phyloP scores from a whole-genome alignment of 2,113 vertebrate genomes.

The Chionis minor region DNA sequence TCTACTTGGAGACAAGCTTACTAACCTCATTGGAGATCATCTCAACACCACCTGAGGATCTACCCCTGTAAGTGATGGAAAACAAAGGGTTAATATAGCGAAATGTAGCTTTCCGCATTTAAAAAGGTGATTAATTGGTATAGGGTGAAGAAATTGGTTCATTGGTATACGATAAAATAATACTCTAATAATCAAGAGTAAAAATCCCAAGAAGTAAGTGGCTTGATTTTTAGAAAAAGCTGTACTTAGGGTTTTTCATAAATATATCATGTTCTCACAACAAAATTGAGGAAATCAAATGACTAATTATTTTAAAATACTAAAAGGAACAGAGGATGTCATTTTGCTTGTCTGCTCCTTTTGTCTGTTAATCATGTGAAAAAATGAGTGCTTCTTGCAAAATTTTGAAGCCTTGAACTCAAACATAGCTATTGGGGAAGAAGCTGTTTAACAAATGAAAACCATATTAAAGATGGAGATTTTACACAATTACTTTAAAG shows the following conservation, averaged over 20 bases:
- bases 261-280: background rate
- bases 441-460: background rate
- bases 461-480: background rate
- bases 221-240: background rate
- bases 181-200: background rate
- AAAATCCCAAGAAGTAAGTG: background rate
- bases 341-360: conserved; percentile 38
- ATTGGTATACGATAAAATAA: background rate
- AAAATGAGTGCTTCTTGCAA: conserved; percentile 18
- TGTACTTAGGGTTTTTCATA: background rate
- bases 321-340: background rate
- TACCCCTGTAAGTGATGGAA: background rate
- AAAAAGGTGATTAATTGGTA: background rate
- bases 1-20: background rate
- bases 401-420: background rate
- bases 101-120: background rate
- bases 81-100: background rate
- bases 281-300: conserved; percentile 9
- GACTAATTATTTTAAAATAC: conserved; percentile 15
- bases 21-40: background rate
- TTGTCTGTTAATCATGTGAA: conserved; percentile 15
- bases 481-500: background rate
- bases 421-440: background rate
- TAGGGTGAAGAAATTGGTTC: background rate
- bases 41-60: background rate